Base-by-base conservation (phyloP, 2,888 invertebrate species). In the Cantharis rustica region DNA sequence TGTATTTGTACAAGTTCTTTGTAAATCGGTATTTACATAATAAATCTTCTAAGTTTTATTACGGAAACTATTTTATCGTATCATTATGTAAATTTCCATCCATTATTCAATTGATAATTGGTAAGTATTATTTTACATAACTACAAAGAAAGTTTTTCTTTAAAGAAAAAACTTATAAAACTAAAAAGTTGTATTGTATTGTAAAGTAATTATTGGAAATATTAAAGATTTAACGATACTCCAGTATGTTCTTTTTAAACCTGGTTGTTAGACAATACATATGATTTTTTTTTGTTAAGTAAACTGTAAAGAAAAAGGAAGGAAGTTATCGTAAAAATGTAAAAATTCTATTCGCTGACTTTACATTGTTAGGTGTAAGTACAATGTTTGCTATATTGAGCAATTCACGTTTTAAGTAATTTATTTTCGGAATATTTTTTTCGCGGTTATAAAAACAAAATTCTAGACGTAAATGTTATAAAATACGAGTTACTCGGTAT, bases 291-390 rank as follows among this genome's bases (percentile, higher is more conserved):
- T 69, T 15, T 23, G 23, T 1, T 23, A 7, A 7, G n/a, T n/a
- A n/a, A 27, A 10, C 61, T 64, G 16, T 61, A 73, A 26, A 23
- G 26, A 26, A 47, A 61, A 47, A 23, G 62, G 73, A 73, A 73
- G 69, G 73, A 73, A 73, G 62, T 15, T 17, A 26, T 73, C 61
- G 26, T 73, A 73, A 73, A 73, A 68, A 69, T 73, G 69, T 61
- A 68, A 73, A 68, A 66, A 47, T 66, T 23, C 63, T 63, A 15
- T 72, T 61, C 15, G 62, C 73, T 15, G 68, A 73, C 61, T 69
- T 73, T 26, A 73, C 68, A 73, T 62, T 73, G 68, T 73, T 73
- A 16, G 61, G 68, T 73, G 73, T 16, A 73, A 69, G 26, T 10
- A 10, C 26, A 26, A 26, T 26, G 26, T 9, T 10, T 10, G 10